These are phyloP conservation scores for Cygnus atratus DNA, from an alignment of 2,113 vertebrate genomes.

Conservation along the genomic window DNA sequence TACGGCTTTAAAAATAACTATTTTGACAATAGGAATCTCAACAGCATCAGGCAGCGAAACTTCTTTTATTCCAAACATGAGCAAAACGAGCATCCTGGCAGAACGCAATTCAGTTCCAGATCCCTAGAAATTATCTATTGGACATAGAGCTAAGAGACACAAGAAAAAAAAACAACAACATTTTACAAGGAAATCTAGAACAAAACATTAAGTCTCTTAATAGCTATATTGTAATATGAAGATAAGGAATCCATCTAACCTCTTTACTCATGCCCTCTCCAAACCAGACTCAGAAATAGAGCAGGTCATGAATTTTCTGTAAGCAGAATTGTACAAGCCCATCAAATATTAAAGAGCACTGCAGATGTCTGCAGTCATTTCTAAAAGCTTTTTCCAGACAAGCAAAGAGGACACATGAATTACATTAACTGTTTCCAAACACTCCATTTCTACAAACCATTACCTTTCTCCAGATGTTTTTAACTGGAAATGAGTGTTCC, in stretches of 20 bases:
- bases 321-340: conserved; percentile 16
- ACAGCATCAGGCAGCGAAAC: background rate
- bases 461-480: conserved; percentile 15
- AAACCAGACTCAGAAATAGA: conserved; percentile 25
- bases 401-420: background rate
- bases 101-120: rapidly evolving
- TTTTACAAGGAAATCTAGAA: background rate
- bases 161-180: background rate
- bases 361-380: conserved; percentile 66
- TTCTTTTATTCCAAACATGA: background rate
- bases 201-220: background rate
- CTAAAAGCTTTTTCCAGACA: conserved; percentile 19
- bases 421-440: conserved; percentile 24
- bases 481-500: background rate
- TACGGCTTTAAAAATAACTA: background rate
- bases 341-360: conserved; percentile 71
- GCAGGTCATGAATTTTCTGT: conserved; percentile 42
- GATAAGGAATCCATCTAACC: background rate
- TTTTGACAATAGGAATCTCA: background rate
- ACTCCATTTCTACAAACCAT: background rate
- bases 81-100: background rate
- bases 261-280: background rate
- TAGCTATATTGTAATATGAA: background rate
- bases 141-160: background rate
- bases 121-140: background rate